Evolutionary conservation across 2,797 vertebrate species (phyloP).

Genomic region (Artibeus lituratus): DNA sequence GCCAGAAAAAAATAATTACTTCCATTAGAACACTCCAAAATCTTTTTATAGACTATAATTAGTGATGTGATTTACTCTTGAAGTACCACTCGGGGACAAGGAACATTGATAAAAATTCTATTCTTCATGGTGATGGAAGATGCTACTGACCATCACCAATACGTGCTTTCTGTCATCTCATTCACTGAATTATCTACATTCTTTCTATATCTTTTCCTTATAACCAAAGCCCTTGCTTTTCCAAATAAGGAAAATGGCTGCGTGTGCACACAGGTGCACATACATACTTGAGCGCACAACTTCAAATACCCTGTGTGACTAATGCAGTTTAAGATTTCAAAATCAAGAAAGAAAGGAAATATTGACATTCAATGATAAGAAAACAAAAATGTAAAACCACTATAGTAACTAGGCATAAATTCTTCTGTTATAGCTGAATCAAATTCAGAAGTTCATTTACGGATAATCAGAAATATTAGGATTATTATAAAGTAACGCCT

Average conservation of each 20-base stretch:
- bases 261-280: not conserved
- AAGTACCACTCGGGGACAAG: conserved; percentile 53
- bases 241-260: not conserved
- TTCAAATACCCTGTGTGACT: not conserved
- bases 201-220: not conserved
- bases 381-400: not conserved
- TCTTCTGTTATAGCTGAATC: not conserved
- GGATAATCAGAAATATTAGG: not conserved
- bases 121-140: conserved; percentile 51
- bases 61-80: conserved; percentile 68
- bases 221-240: not conserved
- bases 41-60: conserved; percentile 72
- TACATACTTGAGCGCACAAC: accelerated
- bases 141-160: not conserved
- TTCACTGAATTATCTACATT: not conserved
- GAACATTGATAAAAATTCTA: conserved; percentile 65
- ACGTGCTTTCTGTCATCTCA: not conserved
- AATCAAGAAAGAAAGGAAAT: not conserved
- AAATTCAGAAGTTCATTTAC: not conserved
- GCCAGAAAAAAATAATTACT: conserved; percentile 69
- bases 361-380: not conserved
- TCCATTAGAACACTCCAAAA: conserved; percentile 68
- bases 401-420: not conserved
- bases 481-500: not conserved
- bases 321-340: not conserved